Percentiles rank a stretch among this genome's conserved stretches.
These are phyloP conservation scores for Drosophila pandora DNA, from an alignment of 1,140 invertebrate species.

Conservation along the genomic window DNA sequence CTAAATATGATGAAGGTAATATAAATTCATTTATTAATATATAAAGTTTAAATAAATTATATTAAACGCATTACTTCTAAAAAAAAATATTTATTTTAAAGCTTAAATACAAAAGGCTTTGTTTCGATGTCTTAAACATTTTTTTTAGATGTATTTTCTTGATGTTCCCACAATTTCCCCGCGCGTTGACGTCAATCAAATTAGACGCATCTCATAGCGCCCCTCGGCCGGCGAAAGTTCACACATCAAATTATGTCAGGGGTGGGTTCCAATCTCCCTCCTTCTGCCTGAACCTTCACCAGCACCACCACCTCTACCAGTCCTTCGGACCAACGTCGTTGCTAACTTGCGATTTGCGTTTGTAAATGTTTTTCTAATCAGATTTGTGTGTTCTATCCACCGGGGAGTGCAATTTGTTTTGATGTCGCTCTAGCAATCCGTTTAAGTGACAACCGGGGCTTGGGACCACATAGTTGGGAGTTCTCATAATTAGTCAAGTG, in stretches of 20 bases:
- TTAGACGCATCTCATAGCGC: constrained; percentile 40
- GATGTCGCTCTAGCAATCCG: constrained; percentile 69
- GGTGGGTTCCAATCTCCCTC: constrained; percentile 31
- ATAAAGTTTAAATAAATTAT: too few relatives aligned
- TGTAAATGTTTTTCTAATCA: constrained; percentile 80
- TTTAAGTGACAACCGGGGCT: constrained; percentile 54
- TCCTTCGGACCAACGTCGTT: constrained; percentile 18
- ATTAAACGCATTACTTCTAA: too few relatives aligned
- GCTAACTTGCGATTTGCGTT: constrained; percentile 78
- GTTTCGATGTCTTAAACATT: neutral
- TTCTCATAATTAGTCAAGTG: constrained; percentile 55
- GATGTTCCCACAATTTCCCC: constrained; percentile 65
- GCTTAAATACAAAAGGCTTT: neutral
- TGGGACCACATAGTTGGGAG: constrained; percentile 7
- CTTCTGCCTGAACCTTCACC: neutral
- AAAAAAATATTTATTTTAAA: neutral
- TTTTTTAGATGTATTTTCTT: neutral
- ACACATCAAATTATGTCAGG: constrained; percentile 65
- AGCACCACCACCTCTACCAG: neutral
- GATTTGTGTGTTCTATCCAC: constrained; percentile 67
- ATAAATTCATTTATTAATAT: too few relatives aligned
- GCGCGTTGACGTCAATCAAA: constrained; percentile 75
- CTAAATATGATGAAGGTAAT: too few relatives aligned
- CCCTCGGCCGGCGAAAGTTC: constrained; percentile 56
- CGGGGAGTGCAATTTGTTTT: constrained; percentile 76